These are phyloP conservation scores for Microplitis demolitor DNA, from an alignment of 1,140 invertebrate species.

Conservation along the genomic window DNA sequence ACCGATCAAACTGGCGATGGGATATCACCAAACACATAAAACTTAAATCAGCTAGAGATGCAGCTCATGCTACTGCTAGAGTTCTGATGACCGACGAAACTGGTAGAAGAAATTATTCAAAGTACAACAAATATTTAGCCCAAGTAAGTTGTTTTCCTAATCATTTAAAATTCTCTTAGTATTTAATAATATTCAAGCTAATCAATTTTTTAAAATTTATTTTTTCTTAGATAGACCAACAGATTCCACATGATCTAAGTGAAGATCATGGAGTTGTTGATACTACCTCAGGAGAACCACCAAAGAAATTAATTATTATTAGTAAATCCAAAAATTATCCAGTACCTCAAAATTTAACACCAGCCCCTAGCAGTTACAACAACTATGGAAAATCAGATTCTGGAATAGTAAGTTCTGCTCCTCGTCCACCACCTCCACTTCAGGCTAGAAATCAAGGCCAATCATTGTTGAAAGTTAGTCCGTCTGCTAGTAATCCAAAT, in stretches of 20 bases:
- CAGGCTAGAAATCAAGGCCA: slow-evolving; percentile 45
- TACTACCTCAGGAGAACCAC: slow-evolving; percentile 32
- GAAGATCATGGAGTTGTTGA: slow-evolving; percentile 19
- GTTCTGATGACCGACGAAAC: slow-evolving; percentile 91
- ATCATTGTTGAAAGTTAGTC: slow-evolving; percentile 50
- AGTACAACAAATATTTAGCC: slow-evolving; percentile 87
- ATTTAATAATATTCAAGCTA: background rate
- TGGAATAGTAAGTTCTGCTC: slow-evolving; percentile 16
- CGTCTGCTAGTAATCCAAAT: slow-evolving; percentile 23
- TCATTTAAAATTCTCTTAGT: slow-evolving; percentile 7
- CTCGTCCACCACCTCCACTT: slow-evolving; percentile 47
- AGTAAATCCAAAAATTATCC: slow-evolving; percentile 34
- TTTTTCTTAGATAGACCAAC: slow-evolving; percentile 40
- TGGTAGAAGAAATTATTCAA: slow-evolving; percentile 87
- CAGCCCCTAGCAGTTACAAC: slow-evolving; percentile 21
- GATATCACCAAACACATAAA: slow-evolving; percentile 96
- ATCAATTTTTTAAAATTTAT: slow-evolving; percentile 1
- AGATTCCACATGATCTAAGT: slow-evolving; percentile 42
- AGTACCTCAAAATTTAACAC: slow-evolving; percentile 27
- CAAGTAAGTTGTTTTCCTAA: slow-evolving; percentile 61
- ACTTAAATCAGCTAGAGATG: slow-evolving; percentile 82
- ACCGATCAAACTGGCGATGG: slow-evolving; percentile 94
- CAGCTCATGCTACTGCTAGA: slow-evolving; percentile 75
- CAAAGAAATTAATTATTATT: slow-evolving; percentile 45
- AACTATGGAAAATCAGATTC: slow-evolving; percentile 22